These are phyloP conservation scores for Drosophila melanogaster DNA, from an alignment of 1,140 invertebrate species.

Conservation along the genomic window DNA sequence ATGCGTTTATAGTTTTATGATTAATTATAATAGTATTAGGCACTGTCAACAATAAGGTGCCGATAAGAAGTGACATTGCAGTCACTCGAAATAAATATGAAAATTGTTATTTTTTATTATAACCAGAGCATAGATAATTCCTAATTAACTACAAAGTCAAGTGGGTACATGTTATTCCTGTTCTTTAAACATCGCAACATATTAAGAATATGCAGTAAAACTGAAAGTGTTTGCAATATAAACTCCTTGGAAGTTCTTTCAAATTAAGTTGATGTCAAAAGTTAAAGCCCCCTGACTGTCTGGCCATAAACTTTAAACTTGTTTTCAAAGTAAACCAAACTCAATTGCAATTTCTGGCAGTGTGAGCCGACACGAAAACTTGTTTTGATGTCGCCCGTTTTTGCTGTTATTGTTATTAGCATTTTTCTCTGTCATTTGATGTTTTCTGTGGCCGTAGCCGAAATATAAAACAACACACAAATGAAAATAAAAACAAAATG, in stretches of 20 bases:
- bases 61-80: background rate
- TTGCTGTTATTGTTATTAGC: conserved; percentile 78
- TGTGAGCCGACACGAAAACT: conserved; percentile 46
- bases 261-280: conserved; percentile 2
- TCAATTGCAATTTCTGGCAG: conserved; percentile 19
- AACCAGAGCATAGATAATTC: too few relatives aligned
- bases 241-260: conserved; percentile 3
- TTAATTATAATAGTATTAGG: conserved; percentile 52
- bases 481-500: conserved; percentile 47
- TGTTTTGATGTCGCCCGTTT: conserved; percentile 62
- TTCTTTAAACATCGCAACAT: background rate
- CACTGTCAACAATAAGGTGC: conserved; percentile 18
- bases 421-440: conserved; percentile 78
- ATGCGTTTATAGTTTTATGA: conserved; percentile 56
- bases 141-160: too few relatives aligned
- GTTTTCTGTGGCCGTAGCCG: conserved; percentile 52
- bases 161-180: too few relatives aligned
- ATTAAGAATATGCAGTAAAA: conserved; percentile 17
- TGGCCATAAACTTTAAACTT: conserved; percentile 9
- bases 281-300: conserved; percentile 2
- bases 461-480: conserved; percentile 51
- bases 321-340: conserved; percentile 11
- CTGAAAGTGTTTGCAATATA: background rate
- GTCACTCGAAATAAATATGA: too few relatives aligned
- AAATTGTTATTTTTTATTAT: too few relatives aligned